A percentile compares a stretch with the other conserved stretches of the same genome.
Evolutionary conservation across 2,888 invertebrate species (phyloP).

Genomic region (Laothoe populi): DNA sequence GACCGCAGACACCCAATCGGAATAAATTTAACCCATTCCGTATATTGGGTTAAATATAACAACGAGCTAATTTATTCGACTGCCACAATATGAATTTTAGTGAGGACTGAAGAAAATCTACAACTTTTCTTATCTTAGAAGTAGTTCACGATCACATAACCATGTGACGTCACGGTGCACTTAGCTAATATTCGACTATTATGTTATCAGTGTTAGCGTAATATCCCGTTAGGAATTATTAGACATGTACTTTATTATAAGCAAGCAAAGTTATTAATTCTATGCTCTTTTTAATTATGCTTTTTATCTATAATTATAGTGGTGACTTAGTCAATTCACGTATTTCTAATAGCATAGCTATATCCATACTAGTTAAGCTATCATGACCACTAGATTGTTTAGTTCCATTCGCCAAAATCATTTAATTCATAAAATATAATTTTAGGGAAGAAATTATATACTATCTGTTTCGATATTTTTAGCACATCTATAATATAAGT

Average conservation of each 20-base stretch:
- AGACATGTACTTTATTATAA: conserved; percentile 36
- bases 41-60: conserved; percentile 70
- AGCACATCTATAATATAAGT: background rate
- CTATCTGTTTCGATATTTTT: background rate
- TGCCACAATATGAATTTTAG: conserved; percentile 57
- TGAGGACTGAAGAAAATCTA: conserved; percentile 63
- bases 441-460: background rate
- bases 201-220: conserved; percentile 24
- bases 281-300: conserved; percentile 9
- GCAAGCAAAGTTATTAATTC: conserved; percentile 13
- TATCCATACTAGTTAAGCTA: conserved; percentile 30
- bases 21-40: conserved; percentile 80
- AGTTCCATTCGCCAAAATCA: background rate
- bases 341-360: conserved; percentile 47
- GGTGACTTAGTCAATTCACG: conserved; percentile 45
- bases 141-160: conserved; percentile 54
- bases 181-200: conserved; percentile 55
- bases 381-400: conserved; percentile 4
- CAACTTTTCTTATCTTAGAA: conserved; percentile 40
- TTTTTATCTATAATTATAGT: conserved; percentile 32
- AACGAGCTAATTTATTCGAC: conserved; percentile 45
- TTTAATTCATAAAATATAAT: background rate
- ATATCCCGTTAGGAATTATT: background rate
- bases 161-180: conserved; percentile 76
- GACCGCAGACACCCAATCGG: conserved; percentile 66